Conservation (phyloP, 2,888 invertebrate genomes). For the Beris morrisii region DNA sequence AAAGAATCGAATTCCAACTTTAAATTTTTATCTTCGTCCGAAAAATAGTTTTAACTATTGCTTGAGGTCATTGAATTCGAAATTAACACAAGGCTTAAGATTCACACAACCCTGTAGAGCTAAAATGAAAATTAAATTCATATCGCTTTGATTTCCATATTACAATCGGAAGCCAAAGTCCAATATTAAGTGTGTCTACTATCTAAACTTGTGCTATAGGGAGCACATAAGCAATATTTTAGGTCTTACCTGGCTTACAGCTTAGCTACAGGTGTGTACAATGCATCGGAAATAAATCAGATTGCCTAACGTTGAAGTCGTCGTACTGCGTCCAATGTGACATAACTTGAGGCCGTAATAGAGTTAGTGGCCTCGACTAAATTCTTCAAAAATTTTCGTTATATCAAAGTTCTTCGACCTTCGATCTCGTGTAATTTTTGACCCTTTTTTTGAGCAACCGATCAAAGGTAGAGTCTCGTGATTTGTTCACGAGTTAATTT, state of each 20-base stretch:
- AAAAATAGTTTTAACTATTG: not conserved
- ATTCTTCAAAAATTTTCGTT: not conserved
- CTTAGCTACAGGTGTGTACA: constrained; percentile 21
- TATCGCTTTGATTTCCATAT: constrained; percentile 14
- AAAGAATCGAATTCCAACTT: no score
- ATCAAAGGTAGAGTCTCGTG: not conserved
- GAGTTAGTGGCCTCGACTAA: not conserved
- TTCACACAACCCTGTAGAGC: constrained; percentile 26
- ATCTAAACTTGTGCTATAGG: no score
- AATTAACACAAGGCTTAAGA: constrained; percentile 28
- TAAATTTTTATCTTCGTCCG: no score
- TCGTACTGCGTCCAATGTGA: constrained; percentile 11
- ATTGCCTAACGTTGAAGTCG: constrained; percentile 19
- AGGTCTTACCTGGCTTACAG: no score
- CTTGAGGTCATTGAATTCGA: constrained; percentile 25
- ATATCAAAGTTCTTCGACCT: not conserved
- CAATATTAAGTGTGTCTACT: not conserved
- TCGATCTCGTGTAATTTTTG: constrained; percentile 1
- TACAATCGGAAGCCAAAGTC: constrained; percentile 30
- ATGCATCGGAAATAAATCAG: constrained; percentile 32
- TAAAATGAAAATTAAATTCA: not conserved
- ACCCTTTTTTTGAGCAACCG: not conserved
- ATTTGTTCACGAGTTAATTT: not conserved
- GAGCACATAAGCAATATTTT: no score
- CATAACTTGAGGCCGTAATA: constrained; percentile 6